Base-by-base conservation (phyloP, 2,888 invertebrate species). In the Caenorhabditis zanzibari region DNA sequence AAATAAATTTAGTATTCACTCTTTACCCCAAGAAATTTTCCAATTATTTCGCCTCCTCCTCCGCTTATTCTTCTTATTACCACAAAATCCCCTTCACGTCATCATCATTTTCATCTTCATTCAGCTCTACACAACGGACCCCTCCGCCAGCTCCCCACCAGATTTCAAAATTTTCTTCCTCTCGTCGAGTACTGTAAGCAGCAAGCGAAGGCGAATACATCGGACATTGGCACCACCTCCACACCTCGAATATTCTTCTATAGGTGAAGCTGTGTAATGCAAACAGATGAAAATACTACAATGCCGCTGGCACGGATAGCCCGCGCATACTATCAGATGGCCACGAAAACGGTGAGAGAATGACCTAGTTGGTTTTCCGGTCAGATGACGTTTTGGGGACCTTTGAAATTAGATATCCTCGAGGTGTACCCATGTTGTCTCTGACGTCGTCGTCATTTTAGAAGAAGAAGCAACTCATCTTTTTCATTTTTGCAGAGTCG, bases 301-400 rank as follows among this genome's bases (percentile, higher is more conserved):
- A 81, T 81, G 81, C 81, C 81, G 63, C 38, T 75, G 81, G 75
- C 73, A 75, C 81, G 81, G 81, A 81, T 81, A 81, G 81, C 81
- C 81, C 81, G 75, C 81, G 75, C 81, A 73, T 81, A 75, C 73
- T 75, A 63, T 54, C 69, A 75, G 54, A 44, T 81, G 14, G 68
- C 79, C 56, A 79, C 81, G 32, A 69, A 75, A 81, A 75, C 81
- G 81, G 81, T 81, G 47, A 71, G 81, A 44, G 41, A 35, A 61
- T 61, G 61, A 61, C 61, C 35, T 61, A 59, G 32, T 58, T 59
- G 35, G 61, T 63, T 63, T 72, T 58, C 56, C 22, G 44, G 76
- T 69, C 69, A 61, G 52, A 71, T 79, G 71, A 72, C 80, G 72
- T 63, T 24, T 14, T n/a, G 28, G 10, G 52, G 54, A 24, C 24